These are phyloP conservation scores for Nibea albiflora DNA, from an alignment of 2,113 vertebrate species.

Conservation along the genomic window DNA sequence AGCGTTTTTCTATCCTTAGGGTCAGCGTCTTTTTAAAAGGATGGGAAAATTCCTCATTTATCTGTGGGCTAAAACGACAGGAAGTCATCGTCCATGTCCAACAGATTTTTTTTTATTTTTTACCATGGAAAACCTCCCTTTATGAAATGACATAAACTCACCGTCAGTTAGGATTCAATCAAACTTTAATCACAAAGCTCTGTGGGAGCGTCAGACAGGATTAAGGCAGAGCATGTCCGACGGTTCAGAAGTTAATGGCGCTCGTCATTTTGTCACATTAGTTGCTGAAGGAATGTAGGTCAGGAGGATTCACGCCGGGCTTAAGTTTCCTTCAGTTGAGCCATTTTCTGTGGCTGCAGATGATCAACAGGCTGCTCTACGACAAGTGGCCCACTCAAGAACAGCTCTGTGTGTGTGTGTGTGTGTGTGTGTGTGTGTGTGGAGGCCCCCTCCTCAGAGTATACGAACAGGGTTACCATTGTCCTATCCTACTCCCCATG, in stretches of 20 bases:
- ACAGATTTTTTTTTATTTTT: too few relatives aligned
- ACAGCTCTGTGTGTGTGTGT: conserved; percentile 29
- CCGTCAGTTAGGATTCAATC: neutral
- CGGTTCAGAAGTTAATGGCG: neutral
- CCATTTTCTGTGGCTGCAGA: conserved; percentile 62
- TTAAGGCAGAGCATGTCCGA: neutral
- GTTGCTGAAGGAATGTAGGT: conserved; percentile 23
- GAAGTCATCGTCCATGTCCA: conserved; percentile 14
- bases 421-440: conserved; percentile 47
- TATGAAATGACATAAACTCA: neutral
- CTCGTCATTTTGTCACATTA: neutral
- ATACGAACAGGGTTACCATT: conserved; percentile 79
- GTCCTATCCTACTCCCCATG: conserved; percentile 71
- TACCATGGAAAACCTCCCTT: neutral
- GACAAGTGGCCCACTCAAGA: conserved; percentile 64
- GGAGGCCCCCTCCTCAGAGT: conserved; percentile 63
- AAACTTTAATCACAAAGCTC: neutral
- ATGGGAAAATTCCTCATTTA: conserved; percentile 25
- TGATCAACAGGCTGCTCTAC: conserved; percentile 73
- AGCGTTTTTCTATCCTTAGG: neutral
- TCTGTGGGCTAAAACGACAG: conserved; percentile 18
- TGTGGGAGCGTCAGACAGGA: neutral
- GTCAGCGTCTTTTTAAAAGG: neutral
- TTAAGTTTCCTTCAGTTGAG: conserved; percentile 30
- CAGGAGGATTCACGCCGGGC: conserved; percentile 32